These are phyloP conservation scores for Hydractinia symbiolongicarpus DNA, from an alignment of 30 jellyfish, hydroid and myxozoan genomes.

Conservation along the genomic window DNA sequence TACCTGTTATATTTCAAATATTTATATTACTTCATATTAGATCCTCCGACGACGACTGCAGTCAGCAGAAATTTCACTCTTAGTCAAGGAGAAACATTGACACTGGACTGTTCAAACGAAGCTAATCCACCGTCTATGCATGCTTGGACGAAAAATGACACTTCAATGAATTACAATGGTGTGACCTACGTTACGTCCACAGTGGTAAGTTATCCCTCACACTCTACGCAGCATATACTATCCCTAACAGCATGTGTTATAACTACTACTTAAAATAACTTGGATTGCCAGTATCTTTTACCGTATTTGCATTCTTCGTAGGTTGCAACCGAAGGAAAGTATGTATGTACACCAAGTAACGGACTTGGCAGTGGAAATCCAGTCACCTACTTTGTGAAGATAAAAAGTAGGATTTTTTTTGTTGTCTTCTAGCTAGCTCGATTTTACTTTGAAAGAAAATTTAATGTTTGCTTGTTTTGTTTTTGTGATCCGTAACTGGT, in stretches of 20 bases:
- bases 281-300: too few species aligned
- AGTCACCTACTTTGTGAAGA: neutral
- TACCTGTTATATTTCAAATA: too few species aligned
- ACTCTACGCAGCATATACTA: neutral
- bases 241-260: too few species aligned
- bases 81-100: slow-evolving; percentile 9
- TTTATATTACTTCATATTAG: neutral
- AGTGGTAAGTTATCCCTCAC: neutral
- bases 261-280: too few species aligned
- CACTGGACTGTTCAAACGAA: neutral
- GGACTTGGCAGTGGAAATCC: neutral
- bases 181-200: neutral
- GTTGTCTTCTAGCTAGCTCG: neutral
- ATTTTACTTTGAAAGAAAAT: too few species aligned
- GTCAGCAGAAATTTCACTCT: neutral
- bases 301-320: neutral
- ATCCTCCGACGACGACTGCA: neutral
- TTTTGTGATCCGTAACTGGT: too few species aligned
- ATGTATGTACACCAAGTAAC: slow-evolving; percentile 10
- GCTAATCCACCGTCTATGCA: slow-evolving; percentile 12
- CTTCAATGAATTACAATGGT: neutral
- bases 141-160: neutral
- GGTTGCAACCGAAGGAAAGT: neutral
- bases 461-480: too few species aligned
- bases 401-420: neutral